Percentiles rank a stretch among this genome's conserved stretches.
These are phyloP conservation scores for Meghimatium bilineatum DNA, from an alignment of 2,888 invertebrate species.

Conservation along the genomic window DNA sequence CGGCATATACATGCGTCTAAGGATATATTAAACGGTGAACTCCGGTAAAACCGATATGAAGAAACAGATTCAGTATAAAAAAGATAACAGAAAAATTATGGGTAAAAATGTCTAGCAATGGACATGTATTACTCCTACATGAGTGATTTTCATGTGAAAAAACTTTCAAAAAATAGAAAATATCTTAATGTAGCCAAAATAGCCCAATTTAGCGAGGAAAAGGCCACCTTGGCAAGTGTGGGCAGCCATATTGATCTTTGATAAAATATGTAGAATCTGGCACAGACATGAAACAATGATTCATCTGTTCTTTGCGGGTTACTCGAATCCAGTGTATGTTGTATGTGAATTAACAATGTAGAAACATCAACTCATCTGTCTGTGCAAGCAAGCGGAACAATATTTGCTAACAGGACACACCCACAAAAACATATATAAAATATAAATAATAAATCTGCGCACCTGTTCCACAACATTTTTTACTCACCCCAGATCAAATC, in stretches of 20 bases:
- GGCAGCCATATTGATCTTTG: background rate
- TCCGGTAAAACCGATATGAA: background rate
- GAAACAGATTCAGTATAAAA: background rate
- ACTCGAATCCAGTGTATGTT: no score
- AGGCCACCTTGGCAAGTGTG: background rate
- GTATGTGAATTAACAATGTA: no score
- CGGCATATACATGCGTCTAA: no score
- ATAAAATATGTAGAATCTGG: background rate
- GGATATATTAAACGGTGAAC: no score
- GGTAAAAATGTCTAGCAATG: background rate
- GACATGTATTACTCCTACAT: conserved; percentile 11
- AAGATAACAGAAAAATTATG: background rate
- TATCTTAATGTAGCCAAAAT: background rate
- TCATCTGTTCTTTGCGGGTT: no score
- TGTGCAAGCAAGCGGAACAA: no score
- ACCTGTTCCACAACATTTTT: no score
- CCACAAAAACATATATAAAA: no score
- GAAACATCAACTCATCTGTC: no score
- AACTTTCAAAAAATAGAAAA: background rate
- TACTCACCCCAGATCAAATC: no score
- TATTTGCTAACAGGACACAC: no score
- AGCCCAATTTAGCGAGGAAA: background rate
- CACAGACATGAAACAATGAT: background rate
- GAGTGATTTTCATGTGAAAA: background rate
- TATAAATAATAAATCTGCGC: no score